A percentile compares a stretch with the other conserved stretches of the same genome.
Evolutionary conservation across 35 echinoderm and acorn worm genomes (phyloP).

Genomic region (Acanthaster planci): DNA sequence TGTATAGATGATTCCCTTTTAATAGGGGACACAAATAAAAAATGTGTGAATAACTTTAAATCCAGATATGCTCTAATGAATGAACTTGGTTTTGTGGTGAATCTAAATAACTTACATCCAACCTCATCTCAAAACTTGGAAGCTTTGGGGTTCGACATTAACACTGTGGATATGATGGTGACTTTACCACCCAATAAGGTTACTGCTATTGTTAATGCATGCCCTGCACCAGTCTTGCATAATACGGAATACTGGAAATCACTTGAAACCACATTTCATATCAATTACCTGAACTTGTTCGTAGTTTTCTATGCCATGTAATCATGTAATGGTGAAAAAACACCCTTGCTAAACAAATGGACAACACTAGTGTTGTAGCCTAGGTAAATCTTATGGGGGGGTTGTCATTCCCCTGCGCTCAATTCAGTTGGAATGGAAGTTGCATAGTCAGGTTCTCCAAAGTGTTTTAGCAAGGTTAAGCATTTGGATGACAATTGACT

Average conservation of each 20-base stretch:
- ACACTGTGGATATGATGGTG: constrained; percentile 48
- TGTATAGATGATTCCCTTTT: not conserved
- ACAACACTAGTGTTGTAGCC: constrained; percentile 38
- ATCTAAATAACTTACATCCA: constrained; percentile 57
- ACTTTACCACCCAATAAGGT: constrained; percentile 17
- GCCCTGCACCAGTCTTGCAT: constrained; percentile 16
- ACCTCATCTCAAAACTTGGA: constrained; percentile 31
- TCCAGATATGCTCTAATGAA: not conserved
- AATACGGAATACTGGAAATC: no score
- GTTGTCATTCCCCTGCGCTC: not conserved
- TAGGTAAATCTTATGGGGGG: constrained; percentile 30
- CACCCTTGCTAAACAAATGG: not conserved
- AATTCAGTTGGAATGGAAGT: not conserved
- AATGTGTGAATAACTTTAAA: not conserved
- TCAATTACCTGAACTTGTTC: no score
- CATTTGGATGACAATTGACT: no score
- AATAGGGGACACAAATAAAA: not conserved
- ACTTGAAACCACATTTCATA: no score
- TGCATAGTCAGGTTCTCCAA: no score
- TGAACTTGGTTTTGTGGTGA: constrained; percentile 42
- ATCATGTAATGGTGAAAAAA: no score
- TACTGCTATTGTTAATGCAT: constrained; percentile 12
- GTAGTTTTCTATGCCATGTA: no score
- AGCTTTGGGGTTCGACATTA: constrained; percentile 56
- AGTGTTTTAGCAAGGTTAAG: no score